Percentiles rank a stretch among this genome's conserved stretches.
These are phyloP conservation scores for Stenolophus ochropezus DNA, from an alignment of 2,888 invertebrate genomes.

Conservation along the genomic window DNA sequence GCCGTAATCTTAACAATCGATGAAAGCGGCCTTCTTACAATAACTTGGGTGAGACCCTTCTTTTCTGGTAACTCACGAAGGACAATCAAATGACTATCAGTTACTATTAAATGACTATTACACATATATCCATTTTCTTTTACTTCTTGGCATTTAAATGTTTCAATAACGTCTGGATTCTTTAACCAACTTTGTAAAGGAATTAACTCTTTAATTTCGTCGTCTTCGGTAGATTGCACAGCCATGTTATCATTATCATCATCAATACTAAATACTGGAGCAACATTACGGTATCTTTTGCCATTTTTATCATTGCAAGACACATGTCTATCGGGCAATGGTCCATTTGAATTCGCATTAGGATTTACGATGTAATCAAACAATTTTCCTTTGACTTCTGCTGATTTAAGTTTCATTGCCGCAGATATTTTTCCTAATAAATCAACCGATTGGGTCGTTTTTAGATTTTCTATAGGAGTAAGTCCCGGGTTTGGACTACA, in stretches of 20 bases:
- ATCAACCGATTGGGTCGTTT: constrained; percentile 76
- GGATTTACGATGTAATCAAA: constrained; percentile 96
- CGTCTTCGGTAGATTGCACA: constrained; percentile 71
- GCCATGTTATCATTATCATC: constrained; percentile 84
- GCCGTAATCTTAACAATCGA: constrained; percentile 98
- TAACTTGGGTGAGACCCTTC: constrained; percentile 88
- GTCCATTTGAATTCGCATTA: constrained; percentile 75
- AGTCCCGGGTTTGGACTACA: constrained; percentile 78
- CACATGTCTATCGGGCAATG: constrained; percentile 85
- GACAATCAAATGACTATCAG: constrained; percentile 89
- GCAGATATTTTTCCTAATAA: constrained; percentile 89
- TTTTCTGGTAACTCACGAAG: constrained; percentile 86
- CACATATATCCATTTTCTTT: constrained; percentile 91
- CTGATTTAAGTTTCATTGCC: constrained; percentile 92
- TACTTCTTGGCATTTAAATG: constrained; percentile 94
- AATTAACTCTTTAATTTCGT: constrained; percentile 86
- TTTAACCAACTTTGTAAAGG: constrained; percentile 87
- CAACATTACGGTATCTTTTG: constrained; percentile 92
- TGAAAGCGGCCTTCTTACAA: constrained; percentile 90
- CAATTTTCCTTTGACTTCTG: constrained; percentile 92
- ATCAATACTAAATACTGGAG: constrained; percentile 95
- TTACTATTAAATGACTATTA: constrained; percentile 91
- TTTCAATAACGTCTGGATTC: constrained; percentile 88
- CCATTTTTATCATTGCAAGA: constrained; percentile 88
- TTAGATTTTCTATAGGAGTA: constrained; percentile 64